Percentiles rank a stretch among this genome's conserved stretches.
phyloP scores from a whole-genome alignment of 1,140 invertebrate genomes.

The Anastrepha ludens region DNA sequence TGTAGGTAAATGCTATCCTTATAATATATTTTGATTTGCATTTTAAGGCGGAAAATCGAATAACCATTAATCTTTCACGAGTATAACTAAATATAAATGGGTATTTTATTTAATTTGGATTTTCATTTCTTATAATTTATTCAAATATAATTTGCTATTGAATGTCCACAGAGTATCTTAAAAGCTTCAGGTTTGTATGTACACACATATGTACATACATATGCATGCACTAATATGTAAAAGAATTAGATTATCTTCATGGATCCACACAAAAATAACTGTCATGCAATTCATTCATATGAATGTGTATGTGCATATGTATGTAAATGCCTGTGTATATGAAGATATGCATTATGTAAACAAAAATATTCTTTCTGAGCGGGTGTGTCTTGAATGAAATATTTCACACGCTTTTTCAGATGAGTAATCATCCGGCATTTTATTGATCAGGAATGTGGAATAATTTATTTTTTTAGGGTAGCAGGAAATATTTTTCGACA shows the following conservation, averaged over 20 bases:
- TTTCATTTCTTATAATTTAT: neutral
- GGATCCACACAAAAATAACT: no score
- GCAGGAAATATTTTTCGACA: no score
- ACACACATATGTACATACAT: neutral
- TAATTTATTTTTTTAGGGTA: no score
- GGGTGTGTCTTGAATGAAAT: constrained; percentile 45
- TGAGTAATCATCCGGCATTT: neutral
- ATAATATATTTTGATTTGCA: constrained; percentile 12
- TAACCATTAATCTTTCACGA: constrained; percentile 46
- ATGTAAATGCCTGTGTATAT: neutral
- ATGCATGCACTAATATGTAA: neutral
- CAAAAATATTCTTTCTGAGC: neutral
- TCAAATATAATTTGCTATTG: neutral
- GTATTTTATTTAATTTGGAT: neutral
- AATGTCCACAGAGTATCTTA: constrained; percentile 5
- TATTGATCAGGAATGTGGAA: neutral
- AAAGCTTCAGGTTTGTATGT: neutral
- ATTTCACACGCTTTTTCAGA: constrained; percentile 40
- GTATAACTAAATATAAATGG: constrained; percentile 5
- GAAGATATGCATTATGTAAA: neutral
- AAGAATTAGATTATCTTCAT: no score
- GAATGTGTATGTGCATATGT: neutral
- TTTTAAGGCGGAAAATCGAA: constrained; percentile 36
- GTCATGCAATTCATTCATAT: neutral
- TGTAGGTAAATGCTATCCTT: neutral